These are phyloP conservation scores for Ancistrus triradiatus DNA, from an alignment of 2,113 vertebrate genomes.

Conservation along the genomic window DNA sequence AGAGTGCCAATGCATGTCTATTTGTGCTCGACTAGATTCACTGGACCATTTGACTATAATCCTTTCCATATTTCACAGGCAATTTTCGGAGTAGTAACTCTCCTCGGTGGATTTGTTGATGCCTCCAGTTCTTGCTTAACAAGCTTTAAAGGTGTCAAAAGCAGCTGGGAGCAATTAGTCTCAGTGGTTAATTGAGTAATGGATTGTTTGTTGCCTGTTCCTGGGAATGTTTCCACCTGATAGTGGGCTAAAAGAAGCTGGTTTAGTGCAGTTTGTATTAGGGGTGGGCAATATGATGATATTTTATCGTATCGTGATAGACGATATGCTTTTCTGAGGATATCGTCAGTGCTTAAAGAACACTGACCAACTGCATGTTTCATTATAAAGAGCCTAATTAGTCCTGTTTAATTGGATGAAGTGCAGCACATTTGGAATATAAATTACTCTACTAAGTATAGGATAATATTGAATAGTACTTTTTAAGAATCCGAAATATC, in stretches of 20 bases:
- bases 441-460: too few species aligned
- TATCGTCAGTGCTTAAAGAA: too few species aligned
- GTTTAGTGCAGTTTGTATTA: neutral
- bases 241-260: neutral
- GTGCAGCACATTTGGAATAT: too few species aligned
- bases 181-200: conserved; percentile 19
- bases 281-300: neutral
- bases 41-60: neutral
- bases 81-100: conserved; percentile 20
- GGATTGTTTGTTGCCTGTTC: neutral
- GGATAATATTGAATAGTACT: too few species aligned
- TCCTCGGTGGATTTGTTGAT: neutral
- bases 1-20: neutral
- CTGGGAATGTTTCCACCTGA: conserved; percentile 1
- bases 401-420: too few species aligned
- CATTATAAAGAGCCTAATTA: too few species aligned
- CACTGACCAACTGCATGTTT: too few species aligned
- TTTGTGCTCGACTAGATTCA: neutral
- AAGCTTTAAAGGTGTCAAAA: conserved; percentile 5
- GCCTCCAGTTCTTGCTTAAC: neutral
- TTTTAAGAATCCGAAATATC: too few species aligned
- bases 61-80: neutral
- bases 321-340: too few species aligned
- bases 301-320: too few species aligned
- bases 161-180: conserved; percentile 19